Percentiles rank a stretch among this genome's conserved stretches.
These are phyloP conservation scores for Drosophila mayri DNA, from an alignment of 1,140 invertebrate species.

Conservation along the genomic window DNA sequence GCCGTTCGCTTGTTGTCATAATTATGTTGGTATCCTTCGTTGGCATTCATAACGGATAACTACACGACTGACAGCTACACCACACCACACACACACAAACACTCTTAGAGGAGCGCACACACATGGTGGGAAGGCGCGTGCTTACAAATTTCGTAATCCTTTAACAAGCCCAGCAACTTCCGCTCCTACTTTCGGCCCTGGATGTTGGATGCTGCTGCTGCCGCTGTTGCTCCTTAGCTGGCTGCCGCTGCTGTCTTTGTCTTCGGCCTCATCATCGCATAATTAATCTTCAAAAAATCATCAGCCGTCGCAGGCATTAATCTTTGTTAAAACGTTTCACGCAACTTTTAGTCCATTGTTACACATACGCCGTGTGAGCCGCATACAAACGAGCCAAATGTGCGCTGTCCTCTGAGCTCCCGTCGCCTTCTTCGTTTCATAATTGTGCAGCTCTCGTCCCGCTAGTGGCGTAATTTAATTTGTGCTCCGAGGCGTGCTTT, in stretches of 20 bases:
- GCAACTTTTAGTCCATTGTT: conserved; percentile 83
- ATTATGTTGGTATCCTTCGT: conserved; percentile 51
- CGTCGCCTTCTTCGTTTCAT: conserved; percentile 47
- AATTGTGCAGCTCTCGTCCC: conserved; percentile 53
- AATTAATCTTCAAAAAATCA: conserved; percentile 85
- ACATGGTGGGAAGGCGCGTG: conserved; percentile 56
- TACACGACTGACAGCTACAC: conserved; percentile 43
- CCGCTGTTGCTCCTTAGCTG: conserved; percentile 19
- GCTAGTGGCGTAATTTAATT: conserved; percentile 64
- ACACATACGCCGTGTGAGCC: conserved; percentile 74
- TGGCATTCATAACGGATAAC: conserved; percentile 62
- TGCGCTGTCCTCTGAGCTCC: background rate
- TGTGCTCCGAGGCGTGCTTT: conserved; percentile 70
- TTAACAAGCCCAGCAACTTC: conserved; percentile 75
- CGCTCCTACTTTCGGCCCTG: conserved; percentile 49
- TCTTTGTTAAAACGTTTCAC: conserved; percentile 84
- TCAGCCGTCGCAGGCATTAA: conserved; percentile 83
- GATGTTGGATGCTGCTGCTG: conserved; percentile 12
- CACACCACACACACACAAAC: conserved; percentile 18
- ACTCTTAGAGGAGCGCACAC: conserved; percentile 25
- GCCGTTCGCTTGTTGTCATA: conserved; percentile 36
- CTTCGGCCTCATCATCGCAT: conserved; percentile 83
- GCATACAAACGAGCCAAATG: conserved; percentile 65
- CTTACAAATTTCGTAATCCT: conserved; percentile 84
- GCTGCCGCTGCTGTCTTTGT: conserved; percentile 66